phyloP scores from a whole-genome alignment of 1,140 invertebrate species.

The Camponotus floridanus region DNA sequence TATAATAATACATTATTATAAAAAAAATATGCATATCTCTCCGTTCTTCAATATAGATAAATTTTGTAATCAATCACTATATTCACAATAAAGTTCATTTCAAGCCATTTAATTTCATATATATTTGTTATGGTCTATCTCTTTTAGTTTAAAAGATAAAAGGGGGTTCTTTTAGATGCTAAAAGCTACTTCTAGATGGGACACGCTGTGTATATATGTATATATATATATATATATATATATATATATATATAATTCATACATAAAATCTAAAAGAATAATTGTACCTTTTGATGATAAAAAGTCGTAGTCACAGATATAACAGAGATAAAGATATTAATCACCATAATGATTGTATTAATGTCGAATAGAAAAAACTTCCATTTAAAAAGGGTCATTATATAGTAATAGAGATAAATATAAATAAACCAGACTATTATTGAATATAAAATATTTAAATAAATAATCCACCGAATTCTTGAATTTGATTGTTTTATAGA shows the following conservation, averaged over 20 bases:
- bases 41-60: no score
- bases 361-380: neutral
- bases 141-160: no score
- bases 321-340: neutral
- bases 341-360: neutral
- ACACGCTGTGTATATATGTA: no score
- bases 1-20: no score
- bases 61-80: no score
- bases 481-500: neutral
- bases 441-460: neutral
- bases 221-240: neutral
- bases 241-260: neutral
- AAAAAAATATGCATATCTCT: no score
- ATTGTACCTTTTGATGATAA: slow-evolving; percentile 26
- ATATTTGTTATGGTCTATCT: no score
- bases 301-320: neutral
- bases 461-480: neutral
- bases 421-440: slow-evolving; percentile 10
- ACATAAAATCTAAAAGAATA: neutral
- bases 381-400: neutral
- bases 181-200: no score
- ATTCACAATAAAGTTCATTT: no score
- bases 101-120: no score
- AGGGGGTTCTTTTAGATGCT: no score
- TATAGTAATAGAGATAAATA: neutral